Evolutionary conservation across 2,113 vertebrate genomes (phyloP).

Genomic region (Oryzias curvinotus): DNA sequence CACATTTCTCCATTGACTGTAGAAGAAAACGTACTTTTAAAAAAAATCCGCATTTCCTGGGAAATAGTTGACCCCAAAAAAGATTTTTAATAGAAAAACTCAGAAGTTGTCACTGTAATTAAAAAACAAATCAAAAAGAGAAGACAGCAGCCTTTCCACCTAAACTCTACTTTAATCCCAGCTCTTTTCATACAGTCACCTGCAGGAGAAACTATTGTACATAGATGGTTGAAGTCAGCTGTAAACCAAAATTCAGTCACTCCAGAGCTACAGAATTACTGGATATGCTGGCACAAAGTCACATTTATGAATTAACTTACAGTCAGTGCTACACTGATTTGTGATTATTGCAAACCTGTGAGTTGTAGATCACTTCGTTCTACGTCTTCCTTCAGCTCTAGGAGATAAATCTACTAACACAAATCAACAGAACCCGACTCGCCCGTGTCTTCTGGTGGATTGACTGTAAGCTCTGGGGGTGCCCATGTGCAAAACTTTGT

Average conservation of each 20-base stretch:
- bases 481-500: no score
- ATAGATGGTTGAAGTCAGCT: slow-evolving; percentile 36
- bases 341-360: slow-evolving; percentile 10
- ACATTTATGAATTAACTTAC: slow-evolving; percentile 7
- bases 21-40: no score
- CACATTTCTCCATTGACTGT: no score
- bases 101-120: background rate
- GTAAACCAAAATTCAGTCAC: slow-evolving; percentile 45
- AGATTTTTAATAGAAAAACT: background rate
- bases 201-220: slow-evolving; percentile 42
- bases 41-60: no score
- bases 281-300: slow-evolving; percentile 1
- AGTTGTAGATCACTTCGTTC: background rate
- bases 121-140: background rate
- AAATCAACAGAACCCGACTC: no score
- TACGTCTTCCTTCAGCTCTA: background rate
- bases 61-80: no score
- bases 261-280: slow-evolving; percentile 41
- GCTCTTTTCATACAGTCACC: slow-evolving; percentile 58
- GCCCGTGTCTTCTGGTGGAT: no score
- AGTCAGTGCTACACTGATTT: slow-evolving; percentile 7
- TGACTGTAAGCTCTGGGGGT: no score
- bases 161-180: slow-evolving; percentile 64
- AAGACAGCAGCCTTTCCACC: slow-evolving; percentile 33
- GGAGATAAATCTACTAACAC: no score